Percentiles rank a stretch among this genome's conserved stretches.
Evolutionary conservation across 2,797 vertebrate species (phyloP).

Genomic region (Glyptemys insculpta): DNA sequence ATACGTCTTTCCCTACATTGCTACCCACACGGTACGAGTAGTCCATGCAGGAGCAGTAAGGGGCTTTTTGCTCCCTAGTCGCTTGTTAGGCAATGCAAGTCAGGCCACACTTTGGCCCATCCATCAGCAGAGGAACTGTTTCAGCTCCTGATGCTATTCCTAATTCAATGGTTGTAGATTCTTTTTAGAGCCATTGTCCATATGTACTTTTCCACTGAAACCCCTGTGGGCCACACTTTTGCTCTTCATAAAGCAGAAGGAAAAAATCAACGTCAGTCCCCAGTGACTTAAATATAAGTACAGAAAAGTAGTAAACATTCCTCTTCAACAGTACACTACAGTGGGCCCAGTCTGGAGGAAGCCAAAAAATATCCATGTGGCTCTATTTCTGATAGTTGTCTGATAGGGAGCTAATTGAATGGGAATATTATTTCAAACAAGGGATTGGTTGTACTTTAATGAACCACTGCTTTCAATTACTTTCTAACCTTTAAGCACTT

Average conservation of each 20-base stretch:
- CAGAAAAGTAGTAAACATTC: background rate
- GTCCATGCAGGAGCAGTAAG: background rate
- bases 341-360: background rate
- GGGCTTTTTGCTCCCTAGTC: rapidly evolving
- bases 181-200: background rate
- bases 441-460: background rate
- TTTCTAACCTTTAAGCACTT: background rate
- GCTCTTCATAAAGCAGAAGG: background rate
- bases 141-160: background rate
- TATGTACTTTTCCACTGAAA: background rate
- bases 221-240: background rate
- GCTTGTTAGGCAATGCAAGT: background rate
- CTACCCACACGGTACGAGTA: background rate
- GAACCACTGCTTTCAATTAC: background rate
- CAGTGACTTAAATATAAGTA: background rate
- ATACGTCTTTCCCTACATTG: background rate
- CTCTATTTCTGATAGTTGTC: background rate
- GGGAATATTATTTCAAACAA: background rate
- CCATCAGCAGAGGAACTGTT: background rate
- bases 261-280: background rate
- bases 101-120: background rate
- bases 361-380: background rate
- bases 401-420: background rate
- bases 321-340: background rate
- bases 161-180: background rate